These are phyloP conservation scores for Pantelozetes paolii DNA, from an alignment of 2,888 invertebrate species.

Conservation along the genomic window DNA sequence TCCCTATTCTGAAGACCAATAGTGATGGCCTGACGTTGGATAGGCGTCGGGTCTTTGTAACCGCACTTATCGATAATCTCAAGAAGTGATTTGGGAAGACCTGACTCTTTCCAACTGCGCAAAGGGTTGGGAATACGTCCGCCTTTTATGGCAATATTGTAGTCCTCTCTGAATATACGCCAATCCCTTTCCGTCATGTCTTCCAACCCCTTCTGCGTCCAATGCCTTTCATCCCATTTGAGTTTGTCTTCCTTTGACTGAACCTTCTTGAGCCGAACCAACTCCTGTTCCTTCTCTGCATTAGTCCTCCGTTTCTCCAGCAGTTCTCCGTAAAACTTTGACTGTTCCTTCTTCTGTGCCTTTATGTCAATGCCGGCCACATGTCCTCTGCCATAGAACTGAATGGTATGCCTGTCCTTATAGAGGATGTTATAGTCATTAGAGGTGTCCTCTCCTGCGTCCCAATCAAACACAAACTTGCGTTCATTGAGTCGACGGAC, in stretches of 20 bases:
- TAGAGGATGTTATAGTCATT: constrained; percentile 95
- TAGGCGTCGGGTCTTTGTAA: constrained; percentile 97
- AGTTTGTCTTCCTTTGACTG: constrained; percentile 95
- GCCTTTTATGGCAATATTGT: constrained; percentile 94
- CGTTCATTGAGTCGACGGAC: constrained; percentile 91
- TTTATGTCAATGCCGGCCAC: constrained; percentile 98
- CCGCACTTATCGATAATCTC: constrained; percentile 92
- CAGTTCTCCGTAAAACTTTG: constrained; percentile 93
- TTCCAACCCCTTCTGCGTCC: constrained; percentile 86
- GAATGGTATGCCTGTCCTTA: constrained; percentile 84
- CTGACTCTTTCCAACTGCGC: constrained; percentile 88
- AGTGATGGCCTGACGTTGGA: constrained; percentile 98
- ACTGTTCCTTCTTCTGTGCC: constrained; percentile 70
- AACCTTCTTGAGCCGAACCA: constrained; percentile 82
- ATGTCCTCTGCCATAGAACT: constrained; percentile 96
- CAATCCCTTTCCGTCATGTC: constrained; percentile 99
- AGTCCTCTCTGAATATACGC: constrained; percentile 99
- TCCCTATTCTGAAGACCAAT: constrained; percentile 74
- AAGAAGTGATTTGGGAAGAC: constrained; percentile 79
- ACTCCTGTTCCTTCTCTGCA: constrained; percentile 94
- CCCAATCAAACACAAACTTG: constrained; percentile 99
- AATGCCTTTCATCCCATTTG: constrained; percentile 98
- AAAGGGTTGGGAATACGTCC: constrained; percentile 83
- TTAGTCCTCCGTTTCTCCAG: constrained; percentile 87
- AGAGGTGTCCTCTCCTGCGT: constrained; percentile 96